Base-by-base conservation (phyloP, 2,113 vertebrate species). In the Saccopteryx leptura region DNA sequence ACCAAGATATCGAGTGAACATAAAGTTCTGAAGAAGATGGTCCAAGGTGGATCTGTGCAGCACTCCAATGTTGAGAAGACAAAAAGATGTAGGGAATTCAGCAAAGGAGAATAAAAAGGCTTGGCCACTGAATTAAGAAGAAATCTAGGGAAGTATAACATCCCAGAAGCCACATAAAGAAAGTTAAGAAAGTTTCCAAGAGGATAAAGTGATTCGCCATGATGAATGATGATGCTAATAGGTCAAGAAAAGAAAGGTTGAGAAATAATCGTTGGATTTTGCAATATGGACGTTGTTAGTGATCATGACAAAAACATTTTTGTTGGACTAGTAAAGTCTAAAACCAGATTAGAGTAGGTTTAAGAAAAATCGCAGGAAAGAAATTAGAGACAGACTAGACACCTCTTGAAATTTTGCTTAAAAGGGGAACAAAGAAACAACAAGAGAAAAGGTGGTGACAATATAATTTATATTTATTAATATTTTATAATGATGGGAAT, bases 51-150 rank as follows among this genome's bases (percentile, higher is more conserved):
- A 76, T 91, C 54, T 28, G 28, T 21, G 26, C 24, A 26, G 33
- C 80, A 39, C 2, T 74, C 23, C 74, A 60, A 7, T 13, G 48
- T 19, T 28, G 15, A 88, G 18, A 95, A 26, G 39, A 74, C 10
- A 65, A 60, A 48, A 60, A 76, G 33, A n/a, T 24, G 23, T 9
- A 66, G 23, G 50, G 52, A 31, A 83, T 58, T 86, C 19, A 17
- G 33, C 66, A 81, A 82, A 95, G 52, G 61, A 68, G 21, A 74
- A 76, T 48, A 46, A n/a, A 89, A 91, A 71, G 31, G 39, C 90
- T 33, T 76, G 52, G 9, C n/a, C 65, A 68, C 8, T 26, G n/a
- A 78, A 66, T 24, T 4, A 68, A 13, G 8, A 9, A 15, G 39
- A 76, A 58, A 90, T 19, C n/a, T 26, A 48, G 50, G 54, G 52